Evolutionary conservation across 2,888 invertebrate genomes (phyloP).

Genomic region (Diaprepes abbreviatus): DNA sequence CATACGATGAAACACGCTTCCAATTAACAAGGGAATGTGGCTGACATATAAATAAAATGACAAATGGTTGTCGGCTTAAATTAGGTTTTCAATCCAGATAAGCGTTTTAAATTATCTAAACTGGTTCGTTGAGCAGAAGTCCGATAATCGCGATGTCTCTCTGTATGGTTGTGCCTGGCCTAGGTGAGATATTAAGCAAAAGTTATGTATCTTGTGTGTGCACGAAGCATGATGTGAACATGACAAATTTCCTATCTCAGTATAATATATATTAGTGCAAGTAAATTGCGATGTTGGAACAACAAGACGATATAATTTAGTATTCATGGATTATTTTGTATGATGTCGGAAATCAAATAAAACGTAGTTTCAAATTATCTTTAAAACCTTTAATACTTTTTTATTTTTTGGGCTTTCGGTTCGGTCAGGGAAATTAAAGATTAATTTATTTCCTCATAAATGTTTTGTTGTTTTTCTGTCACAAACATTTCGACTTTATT

Average conservation of each 20-base stretch:
- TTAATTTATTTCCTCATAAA: too few relatives aligned
- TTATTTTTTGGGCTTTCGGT: too few relatives aligned
- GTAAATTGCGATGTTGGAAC: neutral
- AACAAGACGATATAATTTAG: neutral
- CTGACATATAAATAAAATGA: slow-evolving; percentile 59
- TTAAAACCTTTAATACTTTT: too few relatives aligned
- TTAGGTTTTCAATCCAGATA: slow-evolving; percentile 57
- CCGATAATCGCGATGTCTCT: slow-evolving; percentile 45
- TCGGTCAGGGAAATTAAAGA: too few relatives aligned
- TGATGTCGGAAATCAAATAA: too few relatives aligned
- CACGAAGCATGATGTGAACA: slow-evolving; percentile 43
- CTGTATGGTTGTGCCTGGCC: slow-evolving; percentile 33
- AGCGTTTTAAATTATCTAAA: slow-evolving; percentile 54
- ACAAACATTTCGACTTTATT: too few relatives aligned
- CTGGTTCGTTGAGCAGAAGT: slow-evolving; percentile 49
- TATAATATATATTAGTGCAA: slow-evolving; percentile 17
- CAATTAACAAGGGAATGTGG: slow-evolving; percentile 54
- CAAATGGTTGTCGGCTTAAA: slow-evolving; percentile 58
- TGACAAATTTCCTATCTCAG: slow-evolving; percentile 36
- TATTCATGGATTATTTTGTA: neutral
- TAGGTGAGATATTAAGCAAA: slow-evolving; percentile 44
- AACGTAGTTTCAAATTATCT: too few relatives aligned
- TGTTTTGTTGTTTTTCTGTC: too few relatives aligned
- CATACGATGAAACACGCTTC: slow-evolving; percentile 36
- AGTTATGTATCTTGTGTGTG: slow-evolving; percentile 32